A percentile compares a stretch with the other conserved stretches of the same genome.
These are phyloP conservation scores for Carcharodon carcharias DNA, from an alignment of 2,797 vertebrate genomes.

Conservation along the genomic window DNA sequence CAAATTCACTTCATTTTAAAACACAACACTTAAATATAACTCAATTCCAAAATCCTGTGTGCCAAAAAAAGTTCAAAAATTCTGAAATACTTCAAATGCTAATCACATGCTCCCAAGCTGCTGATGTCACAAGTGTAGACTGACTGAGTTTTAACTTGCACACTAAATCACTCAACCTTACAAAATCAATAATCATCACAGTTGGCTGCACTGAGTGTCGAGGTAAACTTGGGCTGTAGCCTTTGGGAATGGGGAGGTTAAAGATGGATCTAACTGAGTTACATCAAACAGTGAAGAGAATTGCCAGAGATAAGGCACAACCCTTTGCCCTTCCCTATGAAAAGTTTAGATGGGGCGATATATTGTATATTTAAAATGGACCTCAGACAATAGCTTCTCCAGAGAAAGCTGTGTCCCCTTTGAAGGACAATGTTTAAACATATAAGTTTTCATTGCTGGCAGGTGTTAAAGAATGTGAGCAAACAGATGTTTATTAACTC, in stretches of 20 bases:
- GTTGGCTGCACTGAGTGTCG: not conserved
- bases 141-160: not conserved
- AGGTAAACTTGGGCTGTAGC: not conserved
- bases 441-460: not conserved
- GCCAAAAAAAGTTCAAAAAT: not conserved
- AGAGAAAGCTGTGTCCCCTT: not conserved
- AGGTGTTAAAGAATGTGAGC: conserved; percentile 2
- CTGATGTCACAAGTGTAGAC: not conserved
- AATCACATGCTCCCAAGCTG: not conserved
- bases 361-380: not conserved
- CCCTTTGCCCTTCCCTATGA: not conserved
- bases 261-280: not conserved
- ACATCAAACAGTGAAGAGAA: not conserved
- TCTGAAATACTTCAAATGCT: not conserved
- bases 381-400: not conserved
- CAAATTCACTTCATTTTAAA: not conserved
- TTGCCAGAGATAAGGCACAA: not conserved
- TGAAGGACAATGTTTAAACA: not conserved
- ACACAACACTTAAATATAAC: not conserved
- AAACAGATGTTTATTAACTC: not conserved
- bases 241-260: not conserved
- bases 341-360: not conserved
- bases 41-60: not conserved
- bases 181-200: not conserved
- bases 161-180: not conserved